Base-by-base conservation (phyloP, 2,888 invertebrate genomes). In the Sphecodes monilicornis region DNA sequence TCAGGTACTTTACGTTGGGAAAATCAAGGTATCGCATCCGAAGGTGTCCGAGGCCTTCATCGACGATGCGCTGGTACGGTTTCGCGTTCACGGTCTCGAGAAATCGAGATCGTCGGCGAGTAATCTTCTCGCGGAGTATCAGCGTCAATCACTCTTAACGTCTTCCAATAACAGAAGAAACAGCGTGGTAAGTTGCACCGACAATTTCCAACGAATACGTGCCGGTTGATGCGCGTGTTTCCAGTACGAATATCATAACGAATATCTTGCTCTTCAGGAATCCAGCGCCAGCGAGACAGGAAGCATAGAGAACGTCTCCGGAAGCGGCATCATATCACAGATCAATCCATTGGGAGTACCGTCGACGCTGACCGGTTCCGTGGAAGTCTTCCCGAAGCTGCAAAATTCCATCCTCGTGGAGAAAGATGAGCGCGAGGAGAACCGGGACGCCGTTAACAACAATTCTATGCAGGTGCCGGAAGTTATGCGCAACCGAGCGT, bases 1-100 rank as follows among this genome's bases (percentile, higher is more conserved):
- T 29, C 94, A 98, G 97, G 98, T 98, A 4, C 95, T 98, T 87
- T 99, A 99, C 94, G 97, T 99, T 72, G 99, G 99, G 0, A 98
- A 98, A 95, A 98, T 98, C 72, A 97, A 97, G 88, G 98, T 98
- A 90, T 97, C 98, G 60, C 97, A 98, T 92, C 97, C 98, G 92
- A 98, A 98, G 93, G 97, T 98, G 0, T 97, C 98, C 0, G 97
- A 98, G 88, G 96, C 97, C 0, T 97, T 99, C 91, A 98, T 99
- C 90, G 99, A 99, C 93, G 98, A 98, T 93, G 98, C 98, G 1
- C 95, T 99, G 80, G 96, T 97, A 82, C 98, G 98, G 94, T 98
- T 99, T 92, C 96, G 97, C 85, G 96, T 96, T 41, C 97, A 98
- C 92, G 98, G 98, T 92, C 96, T 97, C 3, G 97, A 98, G 88